phyloP scores from a whole-genome alignment of 2,888 invertebrate species.

The Melanostoma scalare region DNA sequence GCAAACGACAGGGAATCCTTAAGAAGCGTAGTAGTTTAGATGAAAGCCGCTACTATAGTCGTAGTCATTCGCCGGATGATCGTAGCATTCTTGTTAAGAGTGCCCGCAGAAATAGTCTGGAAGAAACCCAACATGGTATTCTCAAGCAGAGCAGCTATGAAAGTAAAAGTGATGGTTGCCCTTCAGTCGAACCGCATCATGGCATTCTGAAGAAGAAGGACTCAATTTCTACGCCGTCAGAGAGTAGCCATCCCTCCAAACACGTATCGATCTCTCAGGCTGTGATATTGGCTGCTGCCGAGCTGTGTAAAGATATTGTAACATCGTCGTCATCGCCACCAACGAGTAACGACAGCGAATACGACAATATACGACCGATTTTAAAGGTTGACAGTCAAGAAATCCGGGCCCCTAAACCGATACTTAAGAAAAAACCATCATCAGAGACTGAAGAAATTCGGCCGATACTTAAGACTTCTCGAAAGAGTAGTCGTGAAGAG shows the following conservation, averaged over 20 bases:
- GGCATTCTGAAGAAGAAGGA: constrained; percentile 87
- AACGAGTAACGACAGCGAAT: constrained; percentile 75
- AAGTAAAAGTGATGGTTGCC: constrained; percentile 85
- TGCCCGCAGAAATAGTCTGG: constrained; percentile 81
- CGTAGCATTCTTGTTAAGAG: constrained; percentile 81
- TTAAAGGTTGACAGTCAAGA: constrained; percentile 90
- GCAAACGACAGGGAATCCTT: constrained; percentile 89
- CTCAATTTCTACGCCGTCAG: constrained; percentile 81
- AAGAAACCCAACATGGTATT: constrained; percentile 86
- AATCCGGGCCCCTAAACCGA: constrained; percentile 86
- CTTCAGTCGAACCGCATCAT: constrained; percentile 85
- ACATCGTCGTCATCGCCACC: constrained; percentile 78
- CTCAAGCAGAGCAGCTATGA: constrained; percentile 90
- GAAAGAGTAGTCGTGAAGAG: constrained; percentile 87
- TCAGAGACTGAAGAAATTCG: constrained; percentile 88
- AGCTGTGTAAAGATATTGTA: constrained; percentile 83
- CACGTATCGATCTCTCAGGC: constrained; percentile 82
- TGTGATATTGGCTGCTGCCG: constrained; percentile 81
- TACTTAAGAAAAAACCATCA: constrained; percentile 93
- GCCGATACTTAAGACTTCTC: constrained; percentile 90
- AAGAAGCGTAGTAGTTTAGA: constrained; percentile 93
- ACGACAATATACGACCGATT: constrained; percentile 89
- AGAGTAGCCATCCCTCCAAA: constrained; percentile 79
- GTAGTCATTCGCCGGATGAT: constrained; percentile 82
- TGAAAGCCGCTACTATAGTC: constrained; percentile 83